phyloP scores from a whole-genome alignment of 2,113 vertebrate species.

The Erpornis zantholeuca region DNA sequence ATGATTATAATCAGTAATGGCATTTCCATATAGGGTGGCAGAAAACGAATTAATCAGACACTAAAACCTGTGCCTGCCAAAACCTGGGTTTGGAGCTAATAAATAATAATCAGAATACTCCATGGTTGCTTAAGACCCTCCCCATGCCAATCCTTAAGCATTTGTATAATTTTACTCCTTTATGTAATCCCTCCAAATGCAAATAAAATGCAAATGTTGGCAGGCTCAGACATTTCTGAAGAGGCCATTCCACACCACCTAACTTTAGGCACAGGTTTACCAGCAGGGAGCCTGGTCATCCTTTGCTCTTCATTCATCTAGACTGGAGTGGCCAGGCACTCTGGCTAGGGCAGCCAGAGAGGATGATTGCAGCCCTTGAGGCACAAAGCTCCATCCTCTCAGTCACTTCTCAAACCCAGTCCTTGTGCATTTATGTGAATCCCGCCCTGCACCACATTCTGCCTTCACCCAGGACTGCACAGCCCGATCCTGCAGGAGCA shows the following conservation, averaged over 20 bases:
- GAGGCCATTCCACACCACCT: background rate
- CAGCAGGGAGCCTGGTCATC: background rate
- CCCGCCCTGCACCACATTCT: background rate
- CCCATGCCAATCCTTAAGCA: background rate
- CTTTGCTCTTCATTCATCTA: background rate
- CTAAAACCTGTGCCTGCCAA: background rate
- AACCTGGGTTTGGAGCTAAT: background rate
- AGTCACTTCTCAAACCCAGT: background rate
- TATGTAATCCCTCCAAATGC: background rate
- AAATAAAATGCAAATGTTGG: background rate
- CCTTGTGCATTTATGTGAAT: background rate
- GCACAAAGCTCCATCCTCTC: background rate
- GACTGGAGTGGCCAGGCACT: rapidly evolving
- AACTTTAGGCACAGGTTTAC: background rate
- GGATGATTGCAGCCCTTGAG: background rate
- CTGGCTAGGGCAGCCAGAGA: background rate
- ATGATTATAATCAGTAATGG: background rate
- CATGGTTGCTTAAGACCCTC: background rate
- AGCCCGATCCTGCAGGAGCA: background rate
- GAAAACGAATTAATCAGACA: background rate
- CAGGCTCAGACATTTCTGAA: background rate
- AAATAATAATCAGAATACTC: background rate
- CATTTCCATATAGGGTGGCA: background rate
- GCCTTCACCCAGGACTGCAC: background rate
- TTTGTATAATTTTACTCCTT: background rate